Evolutionary conservation across 1,140 invertebrate species (phyloP), one percentile per base, ranked within the genome.

Genomic region (Pogonomyrmex barbatus): DNA sequence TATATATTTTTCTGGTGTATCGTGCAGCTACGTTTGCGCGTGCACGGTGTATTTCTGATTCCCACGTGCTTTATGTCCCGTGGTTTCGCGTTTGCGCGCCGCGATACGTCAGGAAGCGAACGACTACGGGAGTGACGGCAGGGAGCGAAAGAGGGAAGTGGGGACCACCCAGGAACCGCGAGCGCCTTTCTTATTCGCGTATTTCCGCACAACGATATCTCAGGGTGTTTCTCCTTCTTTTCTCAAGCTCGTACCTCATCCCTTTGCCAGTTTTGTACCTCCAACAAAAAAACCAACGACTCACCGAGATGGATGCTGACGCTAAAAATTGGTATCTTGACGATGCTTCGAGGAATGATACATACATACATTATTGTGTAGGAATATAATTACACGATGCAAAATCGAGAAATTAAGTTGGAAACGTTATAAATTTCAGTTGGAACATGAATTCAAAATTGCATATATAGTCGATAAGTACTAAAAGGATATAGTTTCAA

Each of bases 41-140:
- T 54, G 63, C 24, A 63, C 33, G 85, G 9, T 24, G 67, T 56
- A n/a, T 84, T 60, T 42, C 77, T 85, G 82, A 70, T 87, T 86
- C 85, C 68, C 85, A 75, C 47, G 85, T 87, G 68, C 30, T 65
- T 71, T 84, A 42, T 85, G 82, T 45, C n/a, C 14, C 82, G 12
- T 14, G 47, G 65, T 87, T 87, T 87, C 50, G 67, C 82, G 82
- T 83, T 85, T 87, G 82, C 85, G 82, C 79, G 24, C 60, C 76
- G 39, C 58, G 79, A 83, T 83, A 50, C 79, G 54, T 39, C 79
- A 68, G 52, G 68, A 75, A 50, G 33, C 67, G 54, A 24, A 42
- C n/a, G 63, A 30, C 33, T 14, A 42, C 4, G 17, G n/a, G 62
- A 58, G 12, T 54, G n/a, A 14, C 6, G 36, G 54, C 12, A 2